A percentile compares a stretch with the other conserved stretches of the same genome.
These are phyloP conservation scores for Cataglyphis altisquamis DNA, from an alignment of 2,888 invertebrate species.

Conservation along the genomic window DNA sequence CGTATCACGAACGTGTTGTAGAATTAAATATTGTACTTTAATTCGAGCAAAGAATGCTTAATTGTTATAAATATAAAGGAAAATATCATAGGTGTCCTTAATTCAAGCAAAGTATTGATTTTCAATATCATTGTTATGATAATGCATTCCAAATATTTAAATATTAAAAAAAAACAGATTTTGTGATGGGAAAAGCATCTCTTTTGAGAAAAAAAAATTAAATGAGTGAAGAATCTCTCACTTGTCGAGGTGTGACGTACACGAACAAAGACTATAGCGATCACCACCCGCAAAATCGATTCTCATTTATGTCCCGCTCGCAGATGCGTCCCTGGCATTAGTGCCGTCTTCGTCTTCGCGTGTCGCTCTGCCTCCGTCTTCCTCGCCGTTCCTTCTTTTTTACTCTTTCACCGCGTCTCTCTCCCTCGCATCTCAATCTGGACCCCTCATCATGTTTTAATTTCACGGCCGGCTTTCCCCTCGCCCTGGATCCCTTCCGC, in stretches of 20 bases:
- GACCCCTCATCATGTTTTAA: slow-evolving; percentile 83
- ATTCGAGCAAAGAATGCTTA: neutral
- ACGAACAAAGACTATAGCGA: neutral
- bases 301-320: slow-evolving; percentile 26
- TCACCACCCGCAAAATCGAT: slow-evolving; percentile 14
- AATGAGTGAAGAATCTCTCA: slow-evolving; percentile 7
- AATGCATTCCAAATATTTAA: slow-evolving; percentile 1
- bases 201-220: neutral
- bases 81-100: neutral
- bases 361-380: slow-evolving; percentile 50
- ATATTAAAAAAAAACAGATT: neutral
- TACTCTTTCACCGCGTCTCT: slow-evolving; percentile 65
- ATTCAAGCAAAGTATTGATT: neutral
- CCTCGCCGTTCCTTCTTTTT: slow-evolving; percentile 65
- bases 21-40: slow-evolving; percentile 7
- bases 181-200: too few species aligned
- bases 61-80: too few species aligned
- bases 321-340: slow-evolving; percentile 74
- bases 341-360: slow-evolving; percentile 35
- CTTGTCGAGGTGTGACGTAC: neutral
- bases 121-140: neutral
- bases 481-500: slow-evolving; percentile 58
- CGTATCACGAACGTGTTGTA: neutral
- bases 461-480: slow-evolving; percentile 82
- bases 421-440: slow-evolving; percentile 81